Percentiles rank a stretch among this genome's conserved stretches.
Conservation (phyloP, 2,797 vertebrate species). For the Poecile montanus region DNA sequence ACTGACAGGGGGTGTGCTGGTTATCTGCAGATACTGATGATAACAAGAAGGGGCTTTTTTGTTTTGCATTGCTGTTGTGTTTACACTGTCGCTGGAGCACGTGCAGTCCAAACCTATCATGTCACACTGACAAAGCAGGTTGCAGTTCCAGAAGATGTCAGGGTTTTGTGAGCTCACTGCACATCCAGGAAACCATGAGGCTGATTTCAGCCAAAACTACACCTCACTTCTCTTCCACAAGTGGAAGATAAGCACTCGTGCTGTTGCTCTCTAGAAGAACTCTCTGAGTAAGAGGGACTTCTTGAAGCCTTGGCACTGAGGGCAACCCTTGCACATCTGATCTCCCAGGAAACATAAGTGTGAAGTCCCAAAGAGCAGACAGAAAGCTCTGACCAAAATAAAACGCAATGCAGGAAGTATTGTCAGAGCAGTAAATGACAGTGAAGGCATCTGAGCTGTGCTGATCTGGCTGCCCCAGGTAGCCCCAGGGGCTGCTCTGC, state of each 20-base stretch:
- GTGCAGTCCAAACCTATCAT: background rate
- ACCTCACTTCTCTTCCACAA: background rate
- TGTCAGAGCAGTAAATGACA: background rate
- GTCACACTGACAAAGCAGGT: background rate
- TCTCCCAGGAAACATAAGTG: background rate
- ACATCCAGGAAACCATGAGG: background rate
- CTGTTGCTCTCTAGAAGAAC: background rate
- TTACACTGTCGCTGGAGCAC: background rate
- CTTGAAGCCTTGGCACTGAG: background rate
- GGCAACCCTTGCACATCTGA: background rate
- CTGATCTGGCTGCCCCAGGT: fast-evolving
- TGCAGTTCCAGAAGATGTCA: background rate
- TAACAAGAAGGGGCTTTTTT: background rate
- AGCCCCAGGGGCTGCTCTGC: background rate
- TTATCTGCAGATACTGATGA: background rate
- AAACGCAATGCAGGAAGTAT: background rate
- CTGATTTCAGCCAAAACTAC: background rate
- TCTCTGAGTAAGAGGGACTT: background rate
- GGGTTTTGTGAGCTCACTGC: background rate
- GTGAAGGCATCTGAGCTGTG: background rate
- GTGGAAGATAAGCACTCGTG: background rate
- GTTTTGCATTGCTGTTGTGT: background rate
- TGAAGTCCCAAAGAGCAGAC: background rate
- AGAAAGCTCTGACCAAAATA: background rate
- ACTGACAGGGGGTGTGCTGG: background rate